Evolutionary conservation across 2,888 invertebrate genomes (phyloP).

Genomic region (Silvanus unidentatus): DNA sequence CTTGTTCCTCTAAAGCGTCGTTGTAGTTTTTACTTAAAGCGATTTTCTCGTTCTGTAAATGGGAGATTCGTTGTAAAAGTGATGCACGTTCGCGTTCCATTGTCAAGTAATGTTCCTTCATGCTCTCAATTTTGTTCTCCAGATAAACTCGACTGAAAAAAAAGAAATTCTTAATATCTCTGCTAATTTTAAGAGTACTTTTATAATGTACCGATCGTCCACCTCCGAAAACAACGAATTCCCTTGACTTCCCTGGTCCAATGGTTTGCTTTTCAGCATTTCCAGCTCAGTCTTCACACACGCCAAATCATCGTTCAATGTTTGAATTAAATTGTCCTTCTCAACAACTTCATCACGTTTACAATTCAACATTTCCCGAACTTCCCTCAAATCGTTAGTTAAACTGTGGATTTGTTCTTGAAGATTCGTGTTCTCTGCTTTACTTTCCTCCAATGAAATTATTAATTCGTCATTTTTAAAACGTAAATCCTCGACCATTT

Average conservation of each 20-base stretch:
- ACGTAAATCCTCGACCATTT: background rate
- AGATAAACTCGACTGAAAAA: constrained; percentile 31
- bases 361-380: constrained; percentile 23
- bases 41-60: constrained; percentile 27
- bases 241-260: constrained; percentile 32
- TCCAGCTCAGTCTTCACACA: constrained; percentile 32
- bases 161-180: constrained; percentile 3
- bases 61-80: constrained; percentile 21
- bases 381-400: constrained; percentile 20
- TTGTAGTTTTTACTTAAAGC: constrained; percentile 25
- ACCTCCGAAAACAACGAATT: constrained; percentile 44
- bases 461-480: constrained; percentile 14
- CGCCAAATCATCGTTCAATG: constrained; percentile 32
- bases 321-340: constrained; percentile 25
- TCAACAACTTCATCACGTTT: constrained; percentile 31
- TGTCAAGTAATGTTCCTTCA: constrained; percentile 30
- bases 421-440: background rate
- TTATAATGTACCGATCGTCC: constrained; percentile 31
- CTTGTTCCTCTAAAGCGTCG: constrained; percentile 21
- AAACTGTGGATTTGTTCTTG: constrained; percentile 11
- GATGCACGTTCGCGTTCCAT: constrained; percentile 28
- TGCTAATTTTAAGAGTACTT: background rate
- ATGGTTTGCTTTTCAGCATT: constrained; percentile 29
- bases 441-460: constrained; percentile 11
- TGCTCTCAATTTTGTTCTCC: constrained; percentile 30